A percentile compares a stretch with the other conserved stretches of the same genome.
Conservation (phyloP, 2,888 invertebrate species). For the Pristionchus mayeri region DNA sequence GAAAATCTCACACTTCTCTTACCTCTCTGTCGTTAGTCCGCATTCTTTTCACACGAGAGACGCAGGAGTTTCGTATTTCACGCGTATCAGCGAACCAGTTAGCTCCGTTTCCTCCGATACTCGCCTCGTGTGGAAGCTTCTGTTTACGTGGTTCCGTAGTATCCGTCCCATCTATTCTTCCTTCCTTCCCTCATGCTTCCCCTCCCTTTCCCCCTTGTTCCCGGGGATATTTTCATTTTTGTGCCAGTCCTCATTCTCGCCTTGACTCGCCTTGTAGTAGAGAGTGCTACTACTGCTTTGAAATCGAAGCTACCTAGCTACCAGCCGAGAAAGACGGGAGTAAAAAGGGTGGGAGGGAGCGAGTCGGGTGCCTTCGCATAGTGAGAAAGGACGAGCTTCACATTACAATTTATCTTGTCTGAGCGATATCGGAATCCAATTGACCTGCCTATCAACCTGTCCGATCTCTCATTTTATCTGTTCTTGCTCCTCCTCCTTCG, state of each 20-base stretch:
- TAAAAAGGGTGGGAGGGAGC: background rate
- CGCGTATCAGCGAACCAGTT: constrained; percentile 20
- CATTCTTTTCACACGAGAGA: background rate
- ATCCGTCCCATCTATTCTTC: background rate
- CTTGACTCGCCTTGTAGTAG: background rate
- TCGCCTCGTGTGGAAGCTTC: constrained; percentile 7
- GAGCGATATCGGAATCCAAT: constrained; percentile 2
- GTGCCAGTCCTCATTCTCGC: background rate
- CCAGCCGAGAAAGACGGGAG: background rate
- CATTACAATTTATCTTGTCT: background rate
- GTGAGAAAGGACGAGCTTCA: background rate
- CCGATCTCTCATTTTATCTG: no score
- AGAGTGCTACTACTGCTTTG: background rate
- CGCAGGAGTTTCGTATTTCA: background rate
- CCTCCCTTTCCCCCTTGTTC: background rate
- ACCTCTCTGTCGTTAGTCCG: background rate
- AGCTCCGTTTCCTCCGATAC: constrained; percentile 25
- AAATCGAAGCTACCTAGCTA: constrained; percentile 23
- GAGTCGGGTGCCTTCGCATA: background rate
- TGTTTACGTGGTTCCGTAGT: constrained; percentile 36
- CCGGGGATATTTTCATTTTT: no score
- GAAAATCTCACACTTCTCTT: constrained; percentile 8
- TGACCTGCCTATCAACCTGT: background rate
- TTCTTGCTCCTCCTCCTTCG: background rate
- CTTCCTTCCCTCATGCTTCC: background rate